Percentiles rank a stretch among this genome's conserved stretches.
Conservation (phyloP, 2,888 invertebrate genomes). For the Baronia brevicornis region DNA sequence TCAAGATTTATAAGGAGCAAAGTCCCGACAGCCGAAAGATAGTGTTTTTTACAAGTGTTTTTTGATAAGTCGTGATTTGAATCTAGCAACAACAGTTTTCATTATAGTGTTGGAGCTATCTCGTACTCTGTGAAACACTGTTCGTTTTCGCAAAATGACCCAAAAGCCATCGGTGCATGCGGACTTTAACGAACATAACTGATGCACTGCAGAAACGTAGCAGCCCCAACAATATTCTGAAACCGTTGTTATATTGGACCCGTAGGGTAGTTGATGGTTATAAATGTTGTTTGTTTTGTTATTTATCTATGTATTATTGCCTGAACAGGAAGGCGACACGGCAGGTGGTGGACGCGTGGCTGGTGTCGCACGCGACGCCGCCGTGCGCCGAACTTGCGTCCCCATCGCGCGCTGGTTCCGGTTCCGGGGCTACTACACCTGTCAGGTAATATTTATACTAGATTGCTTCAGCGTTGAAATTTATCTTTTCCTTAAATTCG, state of each 20-base stretch:
- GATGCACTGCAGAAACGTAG: neutral
- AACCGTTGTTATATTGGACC: neutral
- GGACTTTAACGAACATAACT: neutral
- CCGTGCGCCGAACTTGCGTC: conserved; percentile 76
- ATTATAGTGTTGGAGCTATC: no score
- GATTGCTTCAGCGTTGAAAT: neutral
- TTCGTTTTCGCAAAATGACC: no score
- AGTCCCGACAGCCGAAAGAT: no score
- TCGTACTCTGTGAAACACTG: no score
- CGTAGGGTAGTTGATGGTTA: conserved; percentile 2
- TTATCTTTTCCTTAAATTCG: no score
- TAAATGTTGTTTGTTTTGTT: conserved; percentile 3
- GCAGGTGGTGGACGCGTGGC: conserved; percentile 94
- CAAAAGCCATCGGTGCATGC: no score
- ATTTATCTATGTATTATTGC: conserved; percentile 1
- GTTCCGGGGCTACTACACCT: conserved; percentile 94
- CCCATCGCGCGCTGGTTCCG: conserved; percentile 84
- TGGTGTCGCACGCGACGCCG: conserved; percentile 90
- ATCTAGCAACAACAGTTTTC: no score
- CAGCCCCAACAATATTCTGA: no score
- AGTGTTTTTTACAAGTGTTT: no score
- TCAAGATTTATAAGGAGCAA: no score
- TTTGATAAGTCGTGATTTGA: no score
- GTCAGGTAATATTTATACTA: conserved; percentile 78
- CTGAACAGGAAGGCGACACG: conserved; percentile 89